A percentile compares a stretch with the other conserved stretches of the same genome.
phyloP scores from a whole-genome alignment of 2,113 vertebrate genomes.

The Alectura lathami region DNA sequence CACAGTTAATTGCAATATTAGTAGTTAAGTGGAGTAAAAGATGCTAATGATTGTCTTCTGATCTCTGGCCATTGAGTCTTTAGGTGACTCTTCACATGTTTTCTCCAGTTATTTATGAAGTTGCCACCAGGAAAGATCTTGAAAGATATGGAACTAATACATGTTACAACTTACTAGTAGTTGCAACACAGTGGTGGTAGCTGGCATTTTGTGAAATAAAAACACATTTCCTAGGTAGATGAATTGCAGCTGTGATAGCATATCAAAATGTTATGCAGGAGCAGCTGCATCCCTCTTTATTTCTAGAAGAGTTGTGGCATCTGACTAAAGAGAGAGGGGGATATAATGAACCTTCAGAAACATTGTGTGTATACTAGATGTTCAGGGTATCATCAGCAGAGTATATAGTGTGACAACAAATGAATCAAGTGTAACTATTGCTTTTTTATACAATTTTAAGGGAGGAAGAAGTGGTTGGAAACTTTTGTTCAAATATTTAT shows the following conservation, averaged over 20 bases:
- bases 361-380: neutral
- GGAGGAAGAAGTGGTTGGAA: neutral
- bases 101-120: neutral
- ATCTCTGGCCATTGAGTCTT: neutral
- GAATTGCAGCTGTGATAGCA: neutral
- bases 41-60: neutral
- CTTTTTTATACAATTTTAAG: neutral
- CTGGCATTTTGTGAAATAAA: neutral
- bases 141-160: neutral
- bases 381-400: accelerated
- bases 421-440: neutral
- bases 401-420: neutral
- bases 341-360: neutral
- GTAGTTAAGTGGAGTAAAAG: neutral
- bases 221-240: neutral
- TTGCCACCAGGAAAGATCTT: neutral
- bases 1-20: neutral
- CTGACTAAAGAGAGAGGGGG: neutral
- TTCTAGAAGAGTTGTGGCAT: neutral
- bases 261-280: neutral
- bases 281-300: neutral
- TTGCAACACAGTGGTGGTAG: neutral
- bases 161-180: neutral
- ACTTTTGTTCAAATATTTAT: neutral
- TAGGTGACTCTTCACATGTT: neutral